A percentile compares a stretch with the other conserved stretches of the same genome.
phyloP scores from a whole-genome alignment of 2,113 vertebrate genomes.

The Leiothrix lutea region DNA sequence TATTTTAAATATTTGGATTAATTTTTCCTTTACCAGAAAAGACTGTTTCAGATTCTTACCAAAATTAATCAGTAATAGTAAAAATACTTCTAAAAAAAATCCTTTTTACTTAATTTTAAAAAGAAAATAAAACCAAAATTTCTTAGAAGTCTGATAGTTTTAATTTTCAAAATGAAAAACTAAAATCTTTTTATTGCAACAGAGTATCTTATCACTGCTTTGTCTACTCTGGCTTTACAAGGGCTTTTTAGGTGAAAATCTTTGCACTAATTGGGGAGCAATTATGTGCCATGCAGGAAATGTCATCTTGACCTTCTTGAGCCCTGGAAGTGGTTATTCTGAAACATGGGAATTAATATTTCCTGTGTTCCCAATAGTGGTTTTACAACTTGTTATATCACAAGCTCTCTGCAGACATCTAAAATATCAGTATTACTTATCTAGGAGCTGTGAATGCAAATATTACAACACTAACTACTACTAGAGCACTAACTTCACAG shows the following conservation, averaged over 20 bases:
- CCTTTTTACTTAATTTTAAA: background rate
- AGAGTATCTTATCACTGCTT: background rate
- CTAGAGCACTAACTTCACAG: background rate
- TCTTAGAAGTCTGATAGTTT: background rate
- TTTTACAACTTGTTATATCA: background rate
- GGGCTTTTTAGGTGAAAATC: background rate
- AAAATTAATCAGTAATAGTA: background rate
- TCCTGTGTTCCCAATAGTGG: background rate
- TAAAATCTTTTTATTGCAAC: background rate
- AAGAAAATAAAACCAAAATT: background rate
- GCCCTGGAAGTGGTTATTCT: conserved; percentile 31
- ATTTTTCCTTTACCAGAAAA: conserved; percentile 23
- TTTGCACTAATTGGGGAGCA: background rate
- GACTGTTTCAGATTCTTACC: conserved; percentile 15
- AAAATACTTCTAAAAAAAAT: background rate
- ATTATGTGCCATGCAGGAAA: background rate
- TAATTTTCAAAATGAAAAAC: background rate
- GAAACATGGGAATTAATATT: conserved; percentile 49
- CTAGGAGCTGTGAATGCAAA: background rate
- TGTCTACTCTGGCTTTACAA: background rate
- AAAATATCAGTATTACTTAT: background rate
- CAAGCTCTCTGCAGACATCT: background rate
- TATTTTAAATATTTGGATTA: background rate
- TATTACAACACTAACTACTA: background rate
- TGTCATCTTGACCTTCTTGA: background rate